Evolutionary conservation across 1,140 invertebrate genomes (phyloP).

Genomic region (Lepidurus couesii): DNA sequence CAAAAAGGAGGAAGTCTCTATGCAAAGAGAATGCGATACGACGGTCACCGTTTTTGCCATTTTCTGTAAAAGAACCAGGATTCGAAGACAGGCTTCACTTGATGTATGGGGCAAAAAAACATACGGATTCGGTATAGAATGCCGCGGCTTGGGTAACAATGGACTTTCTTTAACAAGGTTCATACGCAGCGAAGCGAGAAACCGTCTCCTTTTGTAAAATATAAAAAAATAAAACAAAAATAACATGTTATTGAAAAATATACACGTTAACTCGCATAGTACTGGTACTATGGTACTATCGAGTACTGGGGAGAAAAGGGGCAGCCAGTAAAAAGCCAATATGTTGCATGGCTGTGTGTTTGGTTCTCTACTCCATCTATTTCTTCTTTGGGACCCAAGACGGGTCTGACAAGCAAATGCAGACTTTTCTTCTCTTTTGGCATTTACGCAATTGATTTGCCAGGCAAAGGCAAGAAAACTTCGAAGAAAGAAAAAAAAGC

Average conservation of each 20-base stretch:
- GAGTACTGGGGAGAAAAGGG: background rate
- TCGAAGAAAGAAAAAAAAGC: too few relatives aligned
- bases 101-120: background rate
- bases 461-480: background rate
- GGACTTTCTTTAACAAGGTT: background rate
- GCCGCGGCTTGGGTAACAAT: background rate
- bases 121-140: background rate
- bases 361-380: background rate
- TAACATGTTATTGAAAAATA: background rate
- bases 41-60: background rate
- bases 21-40: constrained; percentile 10
- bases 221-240: background rate
- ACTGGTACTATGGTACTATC: too few relatives aligned
- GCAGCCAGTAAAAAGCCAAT: background rate
- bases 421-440: background rate
- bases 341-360: background rate
- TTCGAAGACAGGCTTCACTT: background rate
- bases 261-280: background rate
- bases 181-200: background rate
- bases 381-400: background rate
- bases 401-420: background rate
- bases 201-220: background rate
- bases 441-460: background rate
- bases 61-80: background rate
- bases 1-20: background rate